Percentiles rank a stretch among this genome's conserved stretches.
Conservation (phyloP, 1,140 invertebrate species). For the Phenacoccus solenopsis region DNA sequence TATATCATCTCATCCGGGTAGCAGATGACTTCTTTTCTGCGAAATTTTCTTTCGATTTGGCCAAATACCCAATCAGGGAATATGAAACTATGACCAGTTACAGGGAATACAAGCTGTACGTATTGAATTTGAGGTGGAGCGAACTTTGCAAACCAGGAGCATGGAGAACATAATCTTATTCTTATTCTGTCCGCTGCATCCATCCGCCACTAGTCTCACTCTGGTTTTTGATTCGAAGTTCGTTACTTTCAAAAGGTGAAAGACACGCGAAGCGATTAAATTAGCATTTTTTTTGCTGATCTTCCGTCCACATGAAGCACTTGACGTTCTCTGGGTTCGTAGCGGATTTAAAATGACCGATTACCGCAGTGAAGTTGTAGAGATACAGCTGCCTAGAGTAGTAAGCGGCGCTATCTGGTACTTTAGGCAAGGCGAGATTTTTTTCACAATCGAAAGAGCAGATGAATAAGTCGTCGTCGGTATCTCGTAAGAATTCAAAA, state of each 20-base stretch:
- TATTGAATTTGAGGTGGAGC: background rate
- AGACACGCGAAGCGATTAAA: constrained; percentile 29
- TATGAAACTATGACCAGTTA: constrained; percentile 30
- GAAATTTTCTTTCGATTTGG: constrained; percentile 28
- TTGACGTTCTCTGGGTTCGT: constrained; percentile 24
- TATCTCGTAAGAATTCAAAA: constrained; percentile 29
- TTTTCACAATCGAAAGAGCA: constrained; percentile 34
- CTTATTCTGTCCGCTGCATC: constrained; percentile 31
- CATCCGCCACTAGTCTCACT: constrained; percentile 28
- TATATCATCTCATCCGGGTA: constrained; percentile 28
- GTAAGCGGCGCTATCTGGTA: constrained; percentile 30
- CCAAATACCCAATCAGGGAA: constrained; percentile 31
- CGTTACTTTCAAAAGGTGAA: constrained; percentile 20
- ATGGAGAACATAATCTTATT: constrained; percentile 28
- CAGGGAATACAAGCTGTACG: constrained; percentile 29
- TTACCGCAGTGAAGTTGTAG: constrained; percentile 32
- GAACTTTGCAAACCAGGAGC: constrained; percentile 23
- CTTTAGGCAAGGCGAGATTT: constrained; percentile 30
- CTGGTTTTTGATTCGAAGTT: background rate
- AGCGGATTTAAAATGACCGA: constrained; percentile 28
- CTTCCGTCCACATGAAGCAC: constrained; percentile 28
- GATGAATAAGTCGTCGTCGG: constrained; percentile 24
- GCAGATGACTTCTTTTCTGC: constrained; percentile 31
- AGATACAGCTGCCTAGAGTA: constrained; percentile 32
- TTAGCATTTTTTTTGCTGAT: constrained; percentile 28